Evolutionary conservation across 2,888 invertebrate species (phyloP), one percentile per base, ranked within the genome.

Genomic region (Torymus tubicola): DNA sequence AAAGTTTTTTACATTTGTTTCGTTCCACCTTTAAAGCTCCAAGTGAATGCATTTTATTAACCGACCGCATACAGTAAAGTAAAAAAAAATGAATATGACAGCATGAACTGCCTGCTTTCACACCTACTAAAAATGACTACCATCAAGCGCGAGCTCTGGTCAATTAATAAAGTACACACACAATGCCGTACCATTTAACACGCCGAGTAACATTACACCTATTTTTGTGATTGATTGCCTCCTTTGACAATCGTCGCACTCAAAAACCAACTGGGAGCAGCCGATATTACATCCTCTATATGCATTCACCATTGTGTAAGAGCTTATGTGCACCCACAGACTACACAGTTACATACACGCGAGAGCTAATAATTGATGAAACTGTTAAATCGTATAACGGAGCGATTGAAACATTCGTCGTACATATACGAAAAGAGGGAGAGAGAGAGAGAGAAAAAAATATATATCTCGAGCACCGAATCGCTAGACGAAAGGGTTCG

Each of bases 361-460:
- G 5, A 14, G 58, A 42, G 58, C 71, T 74, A 70, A 79, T 76
- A 78, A 78, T 76, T 67, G 80, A 71, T 64, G 61, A 71, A 68
- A 78, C 75, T 71, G 71, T 75, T 72, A 12, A 57, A 50, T 72
- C 68, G 42, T 42, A 42, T 42, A 42, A 61, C 24, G 16, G 55
- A n/a, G 5, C 65, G 24, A 65, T 67, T 53, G 72, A 60, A 63
- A 67, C 50, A 55, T 68, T 68, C 24, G 50, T 53, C 24, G 16
- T 14, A 52, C n/a, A 60, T n/a, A 52, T 12, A 72, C 14, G 24
- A 42, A 60, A 2, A 72, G 21, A 61, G 52, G 16, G 11, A 67
- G 5, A 18, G 10, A 68, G 67, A 1, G 67, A 11, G 18, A 10
- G 50, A 16, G 31, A 53, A 21, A 21, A 12, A 70, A 53, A 13